phyloP scores from a whole-genome alignment of 2,113 vertebrate genomes.

The Platichthys stellatus region DNA sequence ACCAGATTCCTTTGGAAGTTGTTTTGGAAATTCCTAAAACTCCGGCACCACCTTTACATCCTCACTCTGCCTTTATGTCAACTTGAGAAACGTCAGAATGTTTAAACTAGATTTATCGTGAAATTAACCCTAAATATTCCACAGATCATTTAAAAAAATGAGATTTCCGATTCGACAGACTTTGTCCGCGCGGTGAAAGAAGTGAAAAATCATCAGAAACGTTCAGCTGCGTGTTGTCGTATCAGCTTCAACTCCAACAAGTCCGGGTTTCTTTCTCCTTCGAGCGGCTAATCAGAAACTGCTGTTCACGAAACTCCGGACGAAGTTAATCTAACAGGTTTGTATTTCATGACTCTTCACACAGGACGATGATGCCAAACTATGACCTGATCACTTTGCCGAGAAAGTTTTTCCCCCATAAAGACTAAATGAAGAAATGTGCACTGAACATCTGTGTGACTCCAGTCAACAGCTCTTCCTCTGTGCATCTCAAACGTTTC shows the following conservation, averaged over 20 bases:
- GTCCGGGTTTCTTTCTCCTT: conserved; percentile 27
- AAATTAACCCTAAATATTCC: too few relatives aligned
- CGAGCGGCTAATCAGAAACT: conserved; percentile 55
- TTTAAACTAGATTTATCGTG: too few relatives aligned
- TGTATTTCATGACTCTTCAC: conserved; percentile 52
- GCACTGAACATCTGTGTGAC: conserved; percentile 38
- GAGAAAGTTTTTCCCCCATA: conserved; percentile 52
- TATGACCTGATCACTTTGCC: conserved; percentile 60
- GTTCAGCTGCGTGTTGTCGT: neutral
- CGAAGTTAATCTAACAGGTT: conserved; percentile 51
- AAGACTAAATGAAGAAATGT: conserved; percentile 58
- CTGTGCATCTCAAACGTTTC: neutral
- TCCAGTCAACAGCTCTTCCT: conserved; percentile 37
- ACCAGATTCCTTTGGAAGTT: neutral
- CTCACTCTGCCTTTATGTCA: neutral
- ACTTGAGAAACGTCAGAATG: neutral
- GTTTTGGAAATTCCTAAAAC: neutral
- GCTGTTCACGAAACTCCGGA: conserved; percentile 42
- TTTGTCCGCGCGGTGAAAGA: too few relatives aligned
- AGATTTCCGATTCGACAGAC: too few relatives aligned
- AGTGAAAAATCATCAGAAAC: neutral
- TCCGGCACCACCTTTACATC: neutral
- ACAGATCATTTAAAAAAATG: too few relatives aligned
- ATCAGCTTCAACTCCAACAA: neutral
- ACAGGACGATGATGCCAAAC: conserved; percentile 52